Base-by-base conservation (phyloP, 2,888 invertebrate genomes). In the Diogma glabrata region DNA sequence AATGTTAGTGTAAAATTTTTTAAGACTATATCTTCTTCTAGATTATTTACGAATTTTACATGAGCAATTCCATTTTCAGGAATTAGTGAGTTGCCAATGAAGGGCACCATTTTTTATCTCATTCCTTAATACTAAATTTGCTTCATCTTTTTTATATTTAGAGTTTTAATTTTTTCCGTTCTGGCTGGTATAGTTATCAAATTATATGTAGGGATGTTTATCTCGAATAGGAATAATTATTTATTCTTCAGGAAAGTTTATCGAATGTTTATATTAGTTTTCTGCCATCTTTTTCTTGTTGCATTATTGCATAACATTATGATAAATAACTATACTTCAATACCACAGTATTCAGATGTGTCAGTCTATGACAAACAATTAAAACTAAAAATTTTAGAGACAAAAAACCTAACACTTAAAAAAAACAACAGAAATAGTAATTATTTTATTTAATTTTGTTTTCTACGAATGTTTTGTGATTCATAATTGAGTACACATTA, bases 31-130 rank as follows among this genome's bases (percentile, higher is more conserved):
- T 19, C 19, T 8, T 40, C 9, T 9, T 40, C 40, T 40, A 19
- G n/a, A 3, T 19, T 40, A 19, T 40, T 19, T 19, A 19, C n/a
- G 10, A 40, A 20, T 40, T 40, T 19, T 7, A 19, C 14, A 38
- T 38, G 38, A 4, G 19, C 40, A 19, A 40, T 40, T 8, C 40
- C 40, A 40, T 40, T 40, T 40, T 40, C 20, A 8, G 40, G 40
- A 40, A 40, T 19, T 17, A 40, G 2, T n/a, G 40, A 4, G 12
- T 40, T 40, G n/a, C 40, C 9, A 12, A 19, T 40, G n/a, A 40
- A 40, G n/a, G 10, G 12, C 8, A n/a, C 19, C 40, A 12, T 40
- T 20, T 9, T 7, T 12, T 40, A 40, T 40, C n/a, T 40, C 40
- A 5, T 12, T 3, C 16, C 36, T 8, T 36, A 7, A 2, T 7